Conservation (phyloP, 2,113 vertebrate genomes). For the Herpailurus yagouaroundi region DNA sequence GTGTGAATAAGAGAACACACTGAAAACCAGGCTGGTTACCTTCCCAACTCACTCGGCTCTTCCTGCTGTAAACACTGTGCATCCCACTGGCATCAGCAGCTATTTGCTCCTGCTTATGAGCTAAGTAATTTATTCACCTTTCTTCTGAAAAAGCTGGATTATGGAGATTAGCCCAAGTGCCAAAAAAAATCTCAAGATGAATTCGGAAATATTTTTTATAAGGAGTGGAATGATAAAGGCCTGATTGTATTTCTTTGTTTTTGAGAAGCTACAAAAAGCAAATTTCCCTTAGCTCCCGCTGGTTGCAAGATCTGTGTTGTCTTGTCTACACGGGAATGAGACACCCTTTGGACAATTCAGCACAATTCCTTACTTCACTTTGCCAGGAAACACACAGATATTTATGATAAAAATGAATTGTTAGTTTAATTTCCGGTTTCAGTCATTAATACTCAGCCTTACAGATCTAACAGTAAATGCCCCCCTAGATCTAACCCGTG, state of each 20-base stretch:
- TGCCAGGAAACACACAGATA: neutral
- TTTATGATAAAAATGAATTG: neutral
- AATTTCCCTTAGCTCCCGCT: neutral
- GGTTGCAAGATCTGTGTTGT: neutral
- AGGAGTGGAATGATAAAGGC: neutral
- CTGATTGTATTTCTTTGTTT: neutral
- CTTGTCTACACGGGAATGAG: neutral
- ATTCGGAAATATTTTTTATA: constrained; percentile 8
- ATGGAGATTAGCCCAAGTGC: neutral
- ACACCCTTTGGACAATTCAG: neutral
- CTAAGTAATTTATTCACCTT: neutral
- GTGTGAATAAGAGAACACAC: neutral
- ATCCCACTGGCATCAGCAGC: neutral
- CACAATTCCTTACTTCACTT: neutral
- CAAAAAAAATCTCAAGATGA: neutral
- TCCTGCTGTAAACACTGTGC: neutral
- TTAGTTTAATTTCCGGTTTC: constrained; percentile 17
- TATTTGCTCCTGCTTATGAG: neutral
- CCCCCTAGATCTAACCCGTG: neutral
- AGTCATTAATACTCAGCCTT: neutral
- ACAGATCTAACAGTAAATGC: neutral
- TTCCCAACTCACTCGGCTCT: neutral
- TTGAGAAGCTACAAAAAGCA: neutral
- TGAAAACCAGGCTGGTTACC: neutral
- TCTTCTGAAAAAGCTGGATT: constrained; percentile 26